Conservation (phyloP, 2,113 vertebrate species). For the Myrmecobius fasciatus region DNA sequence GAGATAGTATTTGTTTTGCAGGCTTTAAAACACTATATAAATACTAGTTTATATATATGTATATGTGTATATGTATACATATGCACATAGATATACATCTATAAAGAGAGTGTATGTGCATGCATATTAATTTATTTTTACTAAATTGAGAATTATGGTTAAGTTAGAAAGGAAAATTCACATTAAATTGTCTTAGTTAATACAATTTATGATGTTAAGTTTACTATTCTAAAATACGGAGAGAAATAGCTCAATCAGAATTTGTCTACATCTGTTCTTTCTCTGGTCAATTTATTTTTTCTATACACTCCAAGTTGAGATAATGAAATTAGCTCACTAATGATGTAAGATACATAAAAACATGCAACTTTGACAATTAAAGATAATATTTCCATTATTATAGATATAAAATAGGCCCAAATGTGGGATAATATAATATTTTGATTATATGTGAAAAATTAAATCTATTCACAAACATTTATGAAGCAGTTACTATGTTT, state of each 20-base stretch:
- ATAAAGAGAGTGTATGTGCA: not conserved
- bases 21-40: not conserved
- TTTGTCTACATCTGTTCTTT: not conserved
- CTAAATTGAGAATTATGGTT: not conserved
- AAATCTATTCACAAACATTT: not conserved
- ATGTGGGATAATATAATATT: not conserved
- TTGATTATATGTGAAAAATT: not conserved
- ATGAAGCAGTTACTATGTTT: not conserved
- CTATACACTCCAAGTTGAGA: not conserved
- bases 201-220: slow-evolving; percentile 25
- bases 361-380: not conserved
- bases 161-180: slow-evolving; percentile 21
- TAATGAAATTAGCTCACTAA: not conserved
- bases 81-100: too few relatives aligned
- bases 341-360: not conserved
- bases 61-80: not conserved
- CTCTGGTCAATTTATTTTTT: not conserved
- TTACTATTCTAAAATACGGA: slow-evolving; percentile 16
- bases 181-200: slow-evolving; percentile 1
- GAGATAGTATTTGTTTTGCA: not conserved
- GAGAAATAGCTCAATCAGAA: slow-evolving; percentile 28
- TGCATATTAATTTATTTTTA: slow-evolving; percentile 33
- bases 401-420: not conserved
- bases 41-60: not conserved
- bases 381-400: not conserved